These are phyloP conservation scores for Hypomecis punctinalis DNA, from an alignment of 2,888 invertebrate species.

Conservation along the genomic window DNA sequence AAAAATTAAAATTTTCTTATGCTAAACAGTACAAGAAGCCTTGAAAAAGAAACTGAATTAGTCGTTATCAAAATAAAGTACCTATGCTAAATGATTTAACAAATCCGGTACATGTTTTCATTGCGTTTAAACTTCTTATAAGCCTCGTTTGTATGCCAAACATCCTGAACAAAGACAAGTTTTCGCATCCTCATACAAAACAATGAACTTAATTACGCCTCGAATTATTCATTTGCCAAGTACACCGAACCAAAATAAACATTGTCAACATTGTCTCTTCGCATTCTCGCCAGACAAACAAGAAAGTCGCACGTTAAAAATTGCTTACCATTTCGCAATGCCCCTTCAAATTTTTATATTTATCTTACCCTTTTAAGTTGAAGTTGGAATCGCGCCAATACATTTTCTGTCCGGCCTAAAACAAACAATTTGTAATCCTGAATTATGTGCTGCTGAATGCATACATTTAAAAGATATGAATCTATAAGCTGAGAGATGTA, in stretches of 20 bases:
- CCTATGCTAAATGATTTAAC: background rate
- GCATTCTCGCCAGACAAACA: constrained; percentile 63
- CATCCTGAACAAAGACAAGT: constrained; percentile 25
- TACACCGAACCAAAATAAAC: constrained; percentile 66
- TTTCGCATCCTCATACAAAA: constrained; percentile 33
- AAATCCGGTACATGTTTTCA: background rate
- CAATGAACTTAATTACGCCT: constrained; percentile 65
- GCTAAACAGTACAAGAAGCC: no score
- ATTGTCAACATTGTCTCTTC: constrained; percentile 48
- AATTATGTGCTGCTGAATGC: constrained; percentile 84
- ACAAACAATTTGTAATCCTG: constrained; percentile 85
- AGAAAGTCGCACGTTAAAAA: constrained; percentile 49
- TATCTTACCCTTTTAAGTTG: constrained; percentile 82
- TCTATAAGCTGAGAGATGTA: constrained; percentile 76
- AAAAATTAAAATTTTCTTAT: no score
- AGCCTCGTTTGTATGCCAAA: constrained; percentile 24
- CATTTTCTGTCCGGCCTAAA: constrained; percentile 82
- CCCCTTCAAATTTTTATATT: constrained; percentile 48
- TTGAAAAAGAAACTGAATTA: no score
- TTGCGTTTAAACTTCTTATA: constrained; percentile 1
- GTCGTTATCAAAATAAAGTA: no score
- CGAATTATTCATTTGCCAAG: constrained; percentile 74
- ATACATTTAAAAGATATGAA: constrained; percentile 84
- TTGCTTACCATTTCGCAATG: constrained; percentile 66
- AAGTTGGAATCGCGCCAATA: constrained; percentile 82